Percentiles rank a stretch among this genome's conserved stretches.
Evolutionary conservation across 1,140 invertebrate species (phyloP).

Genomic region (Caerostris extrusa): DNA sequence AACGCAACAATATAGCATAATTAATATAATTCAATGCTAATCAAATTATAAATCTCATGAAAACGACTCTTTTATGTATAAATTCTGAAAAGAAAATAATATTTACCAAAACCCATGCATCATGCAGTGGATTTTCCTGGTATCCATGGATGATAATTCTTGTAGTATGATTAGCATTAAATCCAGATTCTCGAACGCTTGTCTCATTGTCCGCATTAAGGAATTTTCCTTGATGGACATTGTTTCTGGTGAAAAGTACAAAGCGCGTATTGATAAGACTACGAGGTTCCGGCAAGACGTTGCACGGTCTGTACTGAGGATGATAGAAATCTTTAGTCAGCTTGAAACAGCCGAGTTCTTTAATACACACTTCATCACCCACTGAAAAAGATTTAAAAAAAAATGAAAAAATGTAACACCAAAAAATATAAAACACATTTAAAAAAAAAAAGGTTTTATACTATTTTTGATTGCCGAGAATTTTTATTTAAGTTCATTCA

Average conservation of each 20-base stretch:
- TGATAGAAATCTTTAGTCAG: conserved; percentile 74
- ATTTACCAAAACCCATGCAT: conserved; percentile 86
- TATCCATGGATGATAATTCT: conserved; percentile 83
- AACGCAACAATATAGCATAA: too few species aligned
- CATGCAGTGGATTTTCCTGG: conserved; percentile 85
- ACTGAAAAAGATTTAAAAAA: conserved; percentile 56
- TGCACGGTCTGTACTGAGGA: conserved; percentile 75
- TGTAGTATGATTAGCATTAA: conserved; percentile 63
- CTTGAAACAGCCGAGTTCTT: conserved; percentile 78
- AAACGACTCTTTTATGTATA: background rate
- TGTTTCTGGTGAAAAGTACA: conserved; percentile 89
- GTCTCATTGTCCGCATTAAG: conserved; percentile 50
- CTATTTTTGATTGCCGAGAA: background rate
- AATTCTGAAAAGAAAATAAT: background rate
- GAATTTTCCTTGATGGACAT: conserved; percentile 79
- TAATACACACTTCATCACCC: conserved; percentile 77
- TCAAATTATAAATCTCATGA: too few species aligned
- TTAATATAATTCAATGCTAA: too few species aligned
- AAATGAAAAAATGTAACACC: background rate
- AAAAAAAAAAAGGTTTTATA: background rate
- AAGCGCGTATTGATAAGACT: conserved; percentile 90
- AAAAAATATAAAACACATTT: background rate
- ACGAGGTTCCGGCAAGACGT: conserved; percentile 83
- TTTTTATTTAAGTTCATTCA: too few species aligned
- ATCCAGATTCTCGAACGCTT: conserved; percentile 57